phyloP scores from a whole-genome alignment of 2,113 vertebrate genomes.

The Strix uralensis region DNA sequence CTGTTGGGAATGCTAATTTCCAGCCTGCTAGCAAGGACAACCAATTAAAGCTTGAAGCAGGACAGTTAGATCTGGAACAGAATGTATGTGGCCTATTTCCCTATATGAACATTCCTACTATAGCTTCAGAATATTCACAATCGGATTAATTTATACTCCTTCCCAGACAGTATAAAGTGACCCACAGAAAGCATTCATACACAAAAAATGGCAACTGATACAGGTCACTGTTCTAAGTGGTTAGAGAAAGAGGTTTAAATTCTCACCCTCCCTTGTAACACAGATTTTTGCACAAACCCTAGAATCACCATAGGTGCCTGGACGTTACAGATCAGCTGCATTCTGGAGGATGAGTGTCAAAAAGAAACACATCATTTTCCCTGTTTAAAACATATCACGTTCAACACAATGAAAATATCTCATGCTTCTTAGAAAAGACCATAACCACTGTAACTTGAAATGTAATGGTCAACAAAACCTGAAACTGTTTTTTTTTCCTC shows the following conservation, averaged over 20 bases:
- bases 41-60: background rate
- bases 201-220: background rate
- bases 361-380: background rate
- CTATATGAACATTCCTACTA: background rate
- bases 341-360: background rate
- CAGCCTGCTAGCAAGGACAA: background rate
- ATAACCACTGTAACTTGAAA: background rate
- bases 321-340: background rate
- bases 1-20: background rate
- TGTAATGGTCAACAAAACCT: background rate
- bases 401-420: background rate
- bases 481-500: background rate
- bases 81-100: background rate
- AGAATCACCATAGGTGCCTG: background rate
- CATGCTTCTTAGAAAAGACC: too few relatives aligned
- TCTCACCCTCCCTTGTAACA: background rate
- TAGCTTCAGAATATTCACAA: background rate
- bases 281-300: background rate
- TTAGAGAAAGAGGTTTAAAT: background rate
- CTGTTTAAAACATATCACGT: background rate
- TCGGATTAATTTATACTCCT: background rate
- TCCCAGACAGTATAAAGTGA: background rate
- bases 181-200: background rate
- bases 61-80: background rate
- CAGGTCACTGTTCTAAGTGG: background rate